Evolutionary conservation across 2,113 vertebrate species (phyloP), one percentile per base, ranked within the genome.

Genomic region (Cynocephalus volans): DNA sequence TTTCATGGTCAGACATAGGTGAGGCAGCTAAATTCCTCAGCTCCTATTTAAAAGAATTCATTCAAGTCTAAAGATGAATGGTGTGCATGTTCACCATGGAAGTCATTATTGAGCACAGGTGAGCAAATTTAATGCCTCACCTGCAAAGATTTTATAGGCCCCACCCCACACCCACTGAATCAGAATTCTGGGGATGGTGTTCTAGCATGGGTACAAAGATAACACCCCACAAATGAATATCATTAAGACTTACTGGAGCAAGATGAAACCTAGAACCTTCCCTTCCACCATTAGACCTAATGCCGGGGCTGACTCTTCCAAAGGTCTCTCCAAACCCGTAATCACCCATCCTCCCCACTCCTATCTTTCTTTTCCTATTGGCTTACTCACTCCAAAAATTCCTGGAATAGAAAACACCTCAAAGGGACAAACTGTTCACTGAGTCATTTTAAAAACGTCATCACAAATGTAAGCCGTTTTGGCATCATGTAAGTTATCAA

Each of bases 401-500:
- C 45, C 92, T 77, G 10, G 72, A 93, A 50, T 56, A 52, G 52
- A 86, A 89, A 82, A 86, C 36, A 90, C 52, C 62, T 96, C n/a
- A 67, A 76, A 96, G 89, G 86, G 77, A 82, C 41, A 88, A 93
- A 96, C 41, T 92, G 15, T 94, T 93, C 67, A 83, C 54, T 56
- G 89, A 95, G 62, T 84, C 86, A 91, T 96, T 95, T 96, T 89
- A 48, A 41, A 96, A 96, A 97, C 94, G 94, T 95, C 85, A 90
- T 87, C 85, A 70, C 54, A 95, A 96, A 94, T 82, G 94, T 87
- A 97, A 98, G 95, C 75, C 52, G 24, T 92, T 95, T 83, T 33
- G 83, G 54, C 77, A 65, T 97, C 67, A 76, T 11, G 14, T 84
- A 90, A 96, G 69, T 90, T 90, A 88, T 97, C 84, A 96, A 95